Conservation (phyloP, 2,113 vertebrate species). For the Pleuronectes platessa region DNA sequence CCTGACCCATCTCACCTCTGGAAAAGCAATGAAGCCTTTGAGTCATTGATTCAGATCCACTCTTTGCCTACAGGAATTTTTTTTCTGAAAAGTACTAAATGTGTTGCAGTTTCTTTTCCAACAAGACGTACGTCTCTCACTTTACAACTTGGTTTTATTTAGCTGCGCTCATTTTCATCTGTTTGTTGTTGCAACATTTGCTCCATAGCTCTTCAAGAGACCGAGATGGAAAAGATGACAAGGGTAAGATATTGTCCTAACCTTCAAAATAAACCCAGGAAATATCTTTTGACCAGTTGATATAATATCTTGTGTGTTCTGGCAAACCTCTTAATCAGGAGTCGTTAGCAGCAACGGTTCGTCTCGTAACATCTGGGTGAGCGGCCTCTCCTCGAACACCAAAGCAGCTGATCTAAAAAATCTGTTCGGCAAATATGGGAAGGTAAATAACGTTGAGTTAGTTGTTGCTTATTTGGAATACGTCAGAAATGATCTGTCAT, state of each 20-base stretch:
- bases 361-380: conserved; percentile 96
- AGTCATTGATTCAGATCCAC: conserved; percentile 89
- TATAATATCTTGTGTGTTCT: background rate
- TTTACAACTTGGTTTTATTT: conserved; percentile 41
- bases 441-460: conserved; percentile 80
- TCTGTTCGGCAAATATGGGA: conserved; percentile 98
- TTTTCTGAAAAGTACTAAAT: conserved; percentile 46
- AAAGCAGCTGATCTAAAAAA: conserved; percentile 99
- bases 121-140: conserved; percentile 51
- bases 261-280: background rate
- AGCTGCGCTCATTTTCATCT: conserved; percentile 70
- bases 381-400: conserved; percentile 96
- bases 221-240: conserved; percentile 97
- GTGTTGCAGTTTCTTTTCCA: conserved; percentile 44
- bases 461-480: background rate
- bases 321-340: conserved; percentile 76
- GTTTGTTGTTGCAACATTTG: conserved; percentile 89
- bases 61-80: conserved; percentile 85
- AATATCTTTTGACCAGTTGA: background rate
- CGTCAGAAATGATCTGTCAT: background rate
- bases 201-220: conserved; percentile 95
- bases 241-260: conserved; percentile 84
- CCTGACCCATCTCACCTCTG: conserved; percentile 93
- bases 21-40: conserved; percentile 94
- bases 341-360: conserved; percentile 85